Evolutionary conservation across 2,888 invertebrate species (phyloP), one percentile per base, ranked within the genome.

Genomic region (Seira musarum): DNA sequence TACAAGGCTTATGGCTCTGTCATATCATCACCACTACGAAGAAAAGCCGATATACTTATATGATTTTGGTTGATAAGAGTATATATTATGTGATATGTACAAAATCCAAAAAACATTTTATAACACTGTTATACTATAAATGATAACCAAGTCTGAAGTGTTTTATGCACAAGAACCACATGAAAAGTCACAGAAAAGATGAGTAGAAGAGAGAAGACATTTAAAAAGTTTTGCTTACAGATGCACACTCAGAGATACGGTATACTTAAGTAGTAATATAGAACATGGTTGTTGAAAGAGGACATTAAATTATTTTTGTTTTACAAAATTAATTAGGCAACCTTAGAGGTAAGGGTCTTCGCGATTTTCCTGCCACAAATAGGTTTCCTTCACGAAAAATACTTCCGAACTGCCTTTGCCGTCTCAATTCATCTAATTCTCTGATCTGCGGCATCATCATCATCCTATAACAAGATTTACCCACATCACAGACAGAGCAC

Each of bases 331-430:
- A 30, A 8, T 30, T 30, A 30, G 30, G n/a, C 73, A 49, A 73
- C 73, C 73, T 73, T 73, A 40, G 46, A 15, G 73, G 64, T 25
- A 64, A 64, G 21, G 64, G 64, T 22, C 25, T 25, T 70, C 60
- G 15, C 61, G 64, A n/a, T 64, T 30, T 64, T 25, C 13, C 64
- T 64, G 21, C n/a, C 53, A 57, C 35, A 63, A 35, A 78, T 72
- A 79, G 85, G 64, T 82, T 84, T 78, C 83, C 85, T 75, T 81
- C 84, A 81, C 83, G 82, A 83, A 79, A 78, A 70, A 74, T 83
- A 80, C 72, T 80, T 76, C 73, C 81, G 72, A 81, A 70, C 67
- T 69, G 67, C 77, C 81, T 66, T 69, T 78, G 69, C 74, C 80
- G 76, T 77, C 70, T 64, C 53, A 70, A 78, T 69, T 71, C 80